Conservation (phyloP, 2,888 invertebrate species). For the Mantis religiosa region DNA sequence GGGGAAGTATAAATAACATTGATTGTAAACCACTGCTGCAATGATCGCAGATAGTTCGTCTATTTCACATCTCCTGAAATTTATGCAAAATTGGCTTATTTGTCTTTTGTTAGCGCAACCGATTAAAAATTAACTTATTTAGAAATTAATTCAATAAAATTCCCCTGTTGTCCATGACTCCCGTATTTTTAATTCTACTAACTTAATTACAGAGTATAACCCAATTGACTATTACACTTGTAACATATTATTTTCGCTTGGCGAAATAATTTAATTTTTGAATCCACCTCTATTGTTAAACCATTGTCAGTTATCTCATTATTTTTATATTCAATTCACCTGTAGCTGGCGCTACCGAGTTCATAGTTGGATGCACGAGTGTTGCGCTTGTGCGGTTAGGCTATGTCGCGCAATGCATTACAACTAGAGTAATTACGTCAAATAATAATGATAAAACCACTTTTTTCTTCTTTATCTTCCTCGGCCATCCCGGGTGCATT, state of each 20-base stretch:
- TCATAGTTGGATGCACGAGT: background rate
- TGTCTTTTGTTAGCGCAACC: background rate
- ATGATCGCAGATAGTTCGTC: too few relatives aligned
- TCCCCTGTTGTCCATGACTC: background rate
- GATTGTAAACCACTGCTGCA: too few relatives aligned
- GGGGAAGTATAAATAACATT: too few relatives aligned
- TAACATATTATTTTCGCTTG: background rate
- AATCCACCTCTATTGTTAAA: background rate
- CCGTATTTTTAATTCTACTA: background rate
- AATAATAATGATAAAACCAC: background rate
- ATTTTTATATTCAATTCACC: background rate
- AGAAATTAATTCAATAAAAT: background rate
- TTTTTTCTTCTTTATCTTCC: background rate
- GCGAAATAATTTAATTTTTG: background rate
- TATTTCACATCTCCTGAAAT: too few relatives aligned
- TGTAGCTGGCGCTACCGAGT: background rate
- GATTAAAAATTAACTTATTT: background rate
- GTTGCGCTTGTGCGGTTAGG: background rate
- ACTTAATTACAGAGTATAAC: background rate
- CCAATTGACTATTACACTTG: background rate
- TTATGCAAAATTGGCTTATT: too few relatives aligned
- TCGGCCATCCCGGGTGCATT: background rate
- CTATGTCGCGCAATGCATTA: background rate
- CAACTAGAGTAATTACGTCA: background rate
- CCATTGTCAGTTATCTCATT: background rate